Base-by-base conservation (phyloP, 2,113 vertebrate genomes). In the Platanista minor region DNA sequence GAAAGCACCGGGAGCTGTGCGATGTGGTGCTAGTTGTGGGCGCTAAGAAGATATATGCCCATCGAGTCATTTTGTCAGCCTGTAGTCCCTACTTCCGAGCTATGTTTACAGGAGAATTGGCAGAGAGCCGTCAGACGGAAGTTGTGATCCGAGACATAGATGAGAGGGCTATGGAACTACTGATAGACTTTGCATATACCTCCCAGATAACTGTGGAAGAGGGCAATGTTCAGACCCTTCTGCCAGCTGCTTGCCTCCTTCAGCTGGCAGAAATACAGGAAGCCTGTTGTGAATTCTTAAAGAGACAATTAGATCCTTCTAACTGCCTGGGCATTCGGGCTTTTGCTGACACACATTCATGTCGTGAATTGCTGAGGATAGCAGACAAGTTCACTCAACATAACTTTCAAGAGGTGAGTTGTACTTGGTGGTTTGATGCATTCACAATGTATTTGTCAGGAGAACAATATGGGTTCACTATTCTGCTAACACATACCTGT, bases 321-420 rank as follows among this genome's bases (percentile, higher is more conserved):
- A 99, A 99, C 98, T 99, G 99, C 98, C 98, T 99, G 93, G 99
- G 99, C 94, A 99, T 99, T 98, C 99, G 99, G 94, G 99, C 99
- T 92, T 99, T 99, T 54, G 99, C 99, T 2, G 99, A 99, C 97
- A 99, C 99, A 6, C 99, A 99, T 97, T 99, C 99, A 2, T 99
- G 99, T 96, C 99, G 99, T 1, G 99, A 99, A 64, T 98, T 99
- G 95, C 99, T 99, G 81, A 99, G 99, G 95, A 99, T 99, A 61
- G 99, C 99, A 12, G 99, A 99, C 98, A 99, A 99, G 97, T 99
- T 99, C 98, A 99, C 99, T 1, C 99, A 99, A 89, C 99, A 99
- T 98, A 99, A 99, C 97, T 99, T 99, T 97, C 99, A 99, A 96
- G 99, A 99, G 99, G 99, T 99, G 98, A 98, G 98, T 94, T 39